Evolutionary conservation across 2,888 invertebrate genomes (phyloP).

Genomic region (Nomada goodeniana): DNA sequence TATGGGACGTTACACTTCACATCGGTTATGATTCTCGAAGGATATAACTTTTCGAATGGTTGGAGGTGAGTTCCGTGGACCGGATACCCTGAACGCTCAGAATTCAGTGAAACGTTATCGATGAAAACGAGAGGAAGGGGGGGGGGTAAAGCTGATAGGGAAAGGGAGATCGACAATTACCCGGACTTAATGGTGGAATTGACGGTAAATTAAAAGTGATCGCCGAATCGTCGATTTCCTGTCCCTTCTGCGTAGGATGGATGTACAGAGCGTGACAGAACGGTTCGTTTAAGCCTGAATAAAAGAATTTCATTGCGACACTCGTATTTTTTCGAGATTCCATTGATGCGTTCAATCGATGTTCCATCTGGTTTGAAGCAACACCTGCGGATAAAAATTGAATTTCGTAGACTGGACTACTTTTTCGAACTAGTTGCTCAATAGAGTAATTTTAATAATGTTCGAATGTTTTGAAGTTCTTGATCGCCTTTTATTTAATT

Average conservation of each 20-base stretch:
- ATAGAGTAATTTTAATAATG: too few relatives aligned
- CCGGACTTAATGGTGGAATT: constrained; percentile 38
- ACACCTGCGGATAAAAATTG: too few relatives aligned
- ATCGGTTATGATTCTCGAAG: constrained; percentile 62
- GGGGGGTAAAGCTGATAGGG: not conserved
- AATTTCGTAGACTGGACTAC: too few relatives aligned
- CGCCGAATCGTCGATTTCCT: constrained; percentile 52
- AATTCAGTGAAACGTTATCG: constrained; percentile 37
- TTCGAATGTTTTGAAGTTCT: too few relatives aligned
- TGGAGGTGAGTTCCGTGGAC: constrained; percentile 50
- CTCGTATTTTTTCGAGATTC: too few relatives aligned
- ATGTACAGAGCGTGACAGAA: not conserved
- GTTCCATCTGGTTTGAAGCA: too few relatives aligned
- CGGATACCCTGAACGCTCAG: constrained; percentile 39
- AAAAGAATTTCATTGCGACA: too few relatives aligned
- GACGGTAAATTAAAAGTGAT: constrained; percentile 60
- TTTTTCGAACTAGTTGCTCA: too few relatives aligned
- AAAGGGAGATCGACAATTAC: constrained; percentile 39
- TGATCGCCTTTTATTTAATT: too few relatives aligned
- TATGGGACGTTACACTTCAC: constrained; percentile 39
- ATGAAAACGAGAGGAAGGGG: constrained; percentile 8
- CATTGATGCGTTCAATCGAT: too few relatives aligned
- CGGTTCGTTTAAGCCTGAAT: too few relatives aligned
- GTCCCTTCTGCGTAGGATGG: not conserved
- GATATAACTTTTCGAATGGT: constrained; percentile 57